Conservation (phyloP, 2,113 vertebrate species). For the Numenius arquata region DNA sequence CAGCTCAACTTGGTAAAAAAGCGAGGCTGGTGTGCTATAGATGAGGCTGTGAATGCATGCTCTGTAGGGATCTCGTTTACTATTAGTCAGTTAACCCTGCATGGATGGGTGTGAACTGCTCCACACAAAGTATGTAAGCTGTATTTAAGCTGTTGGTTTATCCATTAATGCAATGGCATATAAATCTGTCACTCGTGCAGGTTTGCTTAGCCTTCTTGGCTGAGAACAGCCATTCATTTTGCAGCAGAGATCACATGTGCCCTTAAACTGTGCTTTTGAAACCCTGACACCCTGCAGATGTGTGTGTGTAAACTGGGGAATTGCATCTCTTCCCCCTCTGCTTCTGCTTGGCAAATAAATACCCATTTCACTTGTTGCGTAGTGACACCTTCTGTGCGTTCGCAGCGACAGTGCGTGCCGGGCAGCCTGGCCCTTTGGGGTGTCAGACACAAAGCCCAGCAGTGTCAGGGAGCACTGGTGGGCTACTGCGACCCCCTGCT, state of each 20-base stretch:
- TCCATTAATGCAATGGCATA: neutral
- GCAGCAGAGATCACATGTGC: neutral
- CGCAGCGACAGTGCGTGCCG: accelerated
- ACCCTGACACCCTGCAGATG: neutral
- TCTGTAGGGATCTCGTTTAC: neutral
- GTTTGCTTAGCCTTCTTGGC: neutral
- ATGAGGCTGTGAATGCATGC: neutral
- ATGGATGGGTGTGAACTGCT: neutral
- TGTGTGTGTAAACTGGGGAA: neutral
- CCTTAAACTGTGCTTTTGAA: neutral
- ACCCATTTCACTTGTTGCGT: neutral
- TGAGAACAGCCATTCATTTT: neutral
- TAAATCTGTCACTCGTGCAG: neutral
- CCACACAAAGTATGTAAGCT: accelerated
- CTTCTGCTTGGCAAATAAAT: neutral
- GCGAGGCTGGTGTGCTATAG: neutral
- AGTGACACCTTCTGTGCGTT: neutral
- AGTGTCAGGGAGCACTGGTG: neutral
- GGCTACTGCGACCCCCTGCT: neutral
- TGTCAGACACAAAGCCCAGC: neutral
- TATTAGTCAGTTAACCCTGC: neutral
- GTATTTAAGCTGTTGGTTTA: neutral
- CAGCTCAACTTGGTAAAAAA: neutral
- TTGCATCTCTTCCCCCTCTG: neutral
- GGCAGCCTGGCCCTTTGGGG: accelerated